Base-by-base conservation (phyloP, 2,113 vertebrate genomes). In the Glareola pratincola region DNA sequence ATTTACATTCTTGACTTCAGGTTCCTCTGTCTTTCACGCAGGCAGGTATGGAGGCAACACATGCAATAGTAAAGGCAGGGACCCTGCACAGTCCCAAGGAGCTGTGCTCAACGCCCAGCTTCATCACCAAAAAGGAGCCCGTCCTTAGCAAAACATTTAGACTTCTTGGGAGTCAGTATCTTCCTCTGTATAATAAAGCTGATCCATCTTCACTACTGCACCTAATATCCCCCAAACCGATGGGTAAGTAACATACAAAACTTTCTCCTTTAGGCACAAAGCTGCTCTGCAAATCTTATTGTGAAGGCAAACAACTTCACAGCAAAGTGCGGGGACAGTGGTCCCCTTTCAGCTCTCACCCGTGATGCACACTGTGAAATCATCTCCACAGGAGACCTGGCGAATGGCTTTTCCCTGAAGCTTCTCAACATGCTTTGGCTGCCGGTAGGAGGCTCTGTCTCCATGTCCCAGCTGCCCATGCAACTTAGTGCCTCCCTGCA, bases 381-480 rank as follows among this genome's bases (percentile, higher is more conserved):
- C 99, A 41, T 99, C 98, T 29, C 99, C 99, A 91, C 99, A 99
- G 2, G 99, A 99, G 96, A 99, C 99, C 95, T 99, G 99, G 36
- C 97, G 98, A 91, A 99, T 99, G 43, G 99, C 98, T 96, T 99
- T 99, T 63, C 99, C 99, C 92, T 99, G 99, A 47, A 99, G 98
- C 96, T 98, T 98, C 88, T 99, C 99, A 92, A 99, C 99, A 3
- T 98, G 99, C 95, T 99, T 99, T 16, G 99, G 99, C 96, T 99
- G 99, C 26, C 99, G 98, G 94, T 99, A 99, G 5, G 99, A 99
- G 62, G 99, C 99, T 97, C 99, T 99, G 97, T 99, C 99, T 51
- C 99, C 99, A 4, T 99, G 99, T 29, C 99, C 99, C 85, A 99
- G 98, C 97, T 99, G 99, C 47, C 99, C 99, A 0, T 99, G 99